Evolutionary conservation across 2,797 vertebrate genomes (phyloP), one percentile per base, ranked within the genome.

Genomic region (Gallirallus australis): DNA sequence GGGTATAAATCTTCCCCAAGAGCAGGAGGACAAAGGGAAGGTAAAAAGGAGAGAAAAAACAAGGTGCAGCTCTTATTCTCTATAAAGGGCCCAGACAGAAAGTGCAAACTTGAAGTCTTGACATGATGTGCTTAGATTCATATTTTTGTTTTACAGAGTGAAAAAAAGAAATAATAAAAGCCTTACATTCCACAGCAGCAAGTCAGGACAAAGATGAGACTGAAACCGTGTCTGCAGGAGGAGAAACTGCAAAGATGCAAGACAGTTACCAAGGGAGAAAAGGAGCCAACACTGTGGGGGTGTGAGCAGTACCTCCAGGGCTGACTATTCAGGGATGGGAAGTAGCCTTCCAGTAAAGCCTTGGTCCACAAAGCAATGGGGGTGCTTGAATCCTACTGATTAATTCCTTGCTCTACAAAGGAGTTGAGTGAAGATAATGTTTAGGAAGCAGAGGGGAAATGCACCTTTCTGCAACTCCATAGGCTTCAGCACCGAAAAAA

Each of bases 131-230:
- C 89, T 95, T 81, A 81, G n/a, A 53, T 93, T 90, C 31, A 12
- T 97, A 60, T 77, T 93, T 90, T 96, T 90, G 65, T 78, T 82
- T 90, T 68, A 93, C 54, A 35, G 42, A 81, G 37, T 56, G 27
- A 78, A 83, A 60, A 84, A 65, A 87, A 35, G 33, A 70, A 53
- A 76, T 8, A 35, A 57, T 50, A 66, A 91, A 94, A 93, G 59
- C 52, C 15, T 79, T 50, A 86, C 71, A 92, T 96, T 96, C 93
- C 86, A 89, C 71, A 80, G 76, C 40, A 96, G 76, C 95, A 95
- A 95, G 90, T 95, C 80, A 92, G 90, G 65, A 82, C 94, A 97
- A 89, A 90, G 83, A 96, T 48, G 23, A 86, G 78, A 76, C 52
- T 87, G 75, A 93, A 93, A 91, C 52, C 68, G 21, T 52, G 73